Evolutionary conservation across 2,888 invertebrate genomes (phyloP).

Genomic region (Cancer borealis): DNA sequence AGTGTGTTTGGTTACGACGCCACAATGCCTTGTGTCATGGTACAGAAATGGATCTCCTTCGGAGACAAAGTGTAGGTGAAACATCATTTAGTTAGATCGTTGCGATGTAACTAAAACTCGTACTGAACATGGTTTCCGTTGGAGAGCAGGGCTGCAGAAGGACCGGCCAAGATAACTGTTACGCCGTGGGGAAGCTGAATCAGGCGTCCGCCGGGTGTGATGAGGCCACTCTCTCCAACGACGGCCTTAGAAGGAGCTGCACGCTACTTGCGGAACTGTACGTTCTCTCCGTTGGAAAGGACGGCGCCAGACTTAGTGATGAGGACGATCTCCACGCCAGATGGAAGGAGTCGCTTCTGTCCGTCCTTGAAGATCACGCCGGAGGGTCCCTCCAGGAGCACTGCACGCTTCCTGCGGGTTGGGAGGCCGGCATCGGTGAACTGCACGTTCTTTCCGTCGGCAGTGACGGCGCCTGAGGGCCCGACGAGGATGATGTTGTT

Average conservation of each 20-base stretch:
- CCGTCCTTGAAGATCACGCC: conserved; percentile 36
- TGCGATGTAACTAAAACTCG: neutral
- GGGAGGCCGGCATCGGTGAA: conserved; percentile 11
- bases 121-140: neutral
- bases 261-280: conserved; percentile 47
- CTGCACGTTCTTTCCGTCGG: conserved; percentile 68
- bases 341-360: neutral
- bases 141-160: neutral
- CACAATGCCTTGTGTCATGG: neutral
- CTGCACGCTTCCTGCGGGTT: neutral
- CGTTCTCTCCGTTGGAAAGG: conserved; percentile 54
- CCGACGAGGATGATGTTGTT: conserved; percentile 65
- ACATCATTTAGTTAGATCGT: neutral
- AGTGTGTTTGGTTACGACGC: neutral
- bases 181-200: conserved; percentile 23
- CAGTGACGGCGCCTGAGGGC: conserved; percentile 67
- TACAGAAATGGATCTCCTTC: neutral
- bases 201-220: neutral
- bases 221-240: neutral
- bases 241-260: neutral
- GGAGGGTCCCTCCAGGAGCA: neutral
- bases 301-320: neutral
- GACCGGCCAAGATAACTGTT: neutral
- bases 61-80: neutral
- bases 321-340: neutral